Base-by-base conservation (phyloP, 2,797 vertebrate species). In the Artibeus jamaicensis region DNA sequence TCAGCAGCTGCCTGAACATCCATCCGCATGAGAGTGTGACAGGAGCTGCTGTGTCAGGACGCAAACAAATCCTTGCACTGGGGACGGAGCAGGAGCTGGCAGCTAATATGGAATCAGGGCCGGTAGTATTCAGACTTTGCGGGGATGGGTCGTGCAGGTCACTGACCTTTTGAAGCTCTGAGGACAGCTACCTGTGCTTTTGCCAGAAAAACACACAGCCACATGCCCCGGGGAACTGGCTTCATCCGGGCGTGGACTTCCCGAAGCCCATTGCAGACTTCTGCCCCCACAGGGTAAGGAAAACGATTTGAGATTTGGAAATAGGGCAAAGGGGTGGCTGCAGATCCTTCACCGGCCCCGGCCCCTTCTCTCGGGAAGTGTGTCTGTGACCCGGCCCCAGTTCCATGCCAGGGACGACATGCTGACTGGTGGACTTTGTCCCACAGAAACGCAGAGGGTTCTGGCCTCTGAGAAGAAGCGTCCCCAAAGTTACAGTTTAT, bases 11-110 rank as follows among this genome's bases (percentile, higher is more conserved):
- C 34, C n/a, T 2, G 34, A 22, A 22, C 7, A 26, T 6, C 16
- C 73, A 12, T 53, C 48, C 24, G 18, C 32, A 21, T 14, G 18
- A 19, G 19, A 21, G 15, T 2, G 1, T 16, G 2, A 0, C 2
- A 1, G 48, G 32, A 42, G 32, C 50, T 62, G 59, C 29, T 21
- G 21, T 12, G 42, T 78, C 65, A 26, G 77, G 34, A 16, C 9
- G 29, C 26, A 32, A 4, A 65, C 26, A 6, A 15, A 32, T 9
- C 34, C 44, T 4, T n/a, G 6, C 84, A 50, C 42, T 29, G 70
- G 48, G 42, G 15, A 29, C 29, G 9, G 42, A 68, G 82, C 4
- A 65, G n/a, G 57, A 71, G 26, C n/a, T 6, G 26, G 34, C 29
- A 70, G 50, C 6, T n/a, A 29, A 48, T 9, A 18, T 2, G 8